Evolutionary conservation across 1,140 invertebrate genomes (phyloP).

Genomic region (Aleiodes sp.): DNA sequence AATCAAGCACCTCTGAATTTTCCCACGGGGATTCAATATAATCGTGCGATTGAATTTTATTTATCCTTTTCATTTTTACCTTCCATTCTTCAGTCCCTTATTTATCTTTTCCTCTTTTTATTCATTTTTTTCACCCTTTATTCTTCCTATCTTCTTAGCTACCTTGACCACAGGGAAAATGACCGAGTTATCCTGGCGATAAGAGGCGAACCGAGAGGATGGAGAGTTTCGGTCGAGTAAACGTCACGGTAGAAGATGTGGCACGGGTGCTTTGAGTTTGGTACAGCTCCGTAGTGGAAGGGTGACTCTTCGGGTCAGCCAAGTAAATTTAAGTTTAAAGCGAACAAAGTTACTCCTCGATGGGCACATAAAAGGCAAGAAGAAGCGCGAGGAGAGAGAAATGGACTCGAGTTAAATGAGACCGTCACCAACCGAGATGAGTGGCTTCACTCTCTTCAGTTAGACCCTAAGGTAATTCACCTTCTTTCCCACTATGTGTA

Average conservation of each 20-base stretch:
- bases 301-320: constrained; percentile 33
- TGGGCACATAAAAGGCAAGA: constrained; percentile 38
- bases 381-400: constrained; percentile 4
- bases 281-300: too few species aligned
- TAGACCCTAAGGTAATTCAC: constrained; percentile 40
- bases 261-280: constrained; percentile 25
- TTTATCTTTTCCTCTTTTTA: constrained; percentile 6
- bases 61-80: constrained; percentile 5
- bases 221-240: constrained; percentile 21
- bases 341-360: constrained; percentile 36
- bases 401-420: neutral
- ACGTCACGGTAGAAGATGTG: constrained; percentile 35
- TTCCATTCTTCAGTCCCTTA: neutral
- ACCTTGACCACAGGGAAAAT: constrained; percentile 26
- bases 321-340: constrained; percentile 51
- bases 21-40: constrained; percentile 3
- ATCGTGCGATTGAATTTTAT: neutral
- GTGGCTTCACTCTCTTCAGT: constrained; percentile 41
- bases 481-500: neutral
- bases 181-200: constrained; percentile 13
- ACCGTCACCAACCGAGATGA: constrained; percentile 35
- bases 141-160: neutral
- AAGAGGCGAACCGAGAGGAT: neutral
- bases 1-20: constrained; percentile 23
- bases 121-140: neutral